Conservation (phyloP, 2,888 invertebrate species). For the Synanthedon tipuliformis region DNA sequence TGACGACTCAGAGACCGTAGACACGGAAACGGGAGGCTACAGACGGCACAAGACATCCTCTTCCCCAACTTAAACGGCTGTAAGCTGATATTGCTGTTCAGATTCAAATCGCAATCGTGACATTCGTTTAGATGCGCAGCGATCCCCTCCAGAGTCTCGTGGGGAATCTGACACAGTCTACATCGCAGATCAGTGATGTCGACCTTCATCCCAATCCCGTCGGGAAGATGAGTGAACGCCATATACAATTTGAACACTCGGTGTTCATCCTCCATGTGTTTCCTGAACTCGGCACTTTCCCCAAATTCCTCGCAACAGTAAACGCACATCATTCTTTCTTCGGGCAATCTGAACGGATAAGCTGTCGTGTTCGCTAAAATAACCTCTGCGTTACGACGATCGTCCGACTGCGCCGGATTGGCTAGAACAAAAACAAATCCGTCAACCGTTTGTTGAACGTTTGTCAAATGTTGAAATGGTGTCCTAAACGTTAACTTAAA, state of each 20-base stretch:
- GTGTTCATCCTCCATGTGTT: conserved; percentile 38
- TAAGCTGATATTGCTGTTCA: conserved; percentile 29
- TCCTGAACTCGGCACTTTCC: conserved; percentile 20
- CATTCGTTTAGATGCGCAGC: conserved; percentile 33
- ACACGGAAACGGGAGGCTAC: conserved; percentile 32
- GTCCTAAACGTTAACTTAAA: too few relatives aligned
- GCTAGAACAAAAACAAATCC: conserved; percentile 67
- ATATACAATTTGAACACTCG: conserved; percentile 34
- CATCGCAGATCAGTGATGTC: conserved; percentile 49
- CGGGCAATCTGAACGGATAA: conserved; percentile 24
- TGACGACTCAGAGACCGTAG: conserved; percentile 47
- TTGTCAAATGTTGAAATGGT: too few relatives aligned
- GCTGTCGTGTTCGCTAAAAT: conserved; percentile 26
- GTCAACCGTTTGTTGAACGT: conserved; percentile 13
- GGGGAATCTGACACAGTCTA: conserved; percentile 32
- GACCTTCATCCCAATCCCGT: conserved; percentile 43
- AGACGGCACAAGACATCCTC: conserved; percentile 38
- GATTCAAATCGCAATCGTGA: conserved; percentile 32
- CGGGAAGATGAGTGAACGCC: conserved; percentile 45
- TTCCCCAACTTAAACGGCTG: conserved; percentile 35
- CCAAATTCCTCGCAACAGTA: conserved; percentile 24
- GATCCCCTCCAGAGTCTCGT: conserved; percentile 29
- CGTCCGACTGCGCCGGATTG: conserved; percentile 36
- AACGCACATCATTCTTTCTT: conserved; percentile 19
- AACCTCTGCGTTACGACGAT: conserved; percentile 26